These are phyloP conservation scores for Trachemys scripta DNA, from an alignment of 2,113 vertebrate genomes.

Conservation along the genomic window DNA sequence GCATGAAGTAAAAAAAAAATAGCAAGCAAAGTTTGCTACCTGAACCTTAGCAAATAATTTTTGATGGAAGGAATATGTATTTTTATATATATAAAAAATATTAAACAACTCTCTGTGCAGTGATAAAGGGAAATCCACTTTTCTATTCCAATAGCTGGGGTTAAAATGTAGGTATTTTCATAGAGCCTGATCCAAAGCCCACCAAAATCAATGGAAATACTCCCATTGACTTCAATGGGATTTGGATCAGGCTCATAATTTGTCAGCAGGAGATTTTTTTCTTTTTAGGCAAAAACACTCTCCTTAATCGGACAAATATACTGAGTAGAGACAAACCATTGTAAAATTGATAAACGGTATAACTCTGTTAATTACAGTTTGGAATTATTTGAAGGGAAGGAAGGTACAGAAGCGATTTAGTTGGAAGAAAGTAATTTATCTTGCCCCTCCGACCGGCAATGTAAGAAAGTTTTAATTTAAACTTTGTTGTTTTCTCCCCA, in stretches of 20 bases:
- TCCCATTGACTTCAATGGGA: neutral
- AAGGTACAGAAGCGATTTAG: fast-evolving
- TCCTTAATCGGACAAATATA: neutral
- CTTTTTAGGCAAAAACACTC: neutral
- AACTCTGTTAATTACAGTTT: neutral
- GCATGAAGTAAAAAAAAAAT: neutral
- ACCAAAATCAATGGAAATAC: neutral
- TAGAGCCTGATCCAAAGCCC: neutral
- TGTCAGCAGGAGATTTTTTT: neutral
- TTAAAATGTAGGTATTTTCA: neutral
- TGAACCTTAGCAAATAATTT: neutral
- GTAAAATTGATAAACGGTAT: neutral
- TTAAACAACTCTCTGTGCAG: neutral
- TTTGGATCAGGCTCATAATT: neutral
- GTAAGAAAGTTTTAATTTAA: neutral
- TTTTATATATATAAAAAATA: no score
- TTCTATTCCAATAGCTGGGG: neutral
- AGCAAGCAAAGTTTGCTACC: neutral
- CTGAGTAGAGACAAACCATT: neutral
- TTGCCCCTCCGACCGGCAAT: neutral
- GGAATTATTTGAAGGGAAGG: neutral
- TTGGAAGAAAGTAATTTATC: constrained; percentile 2
- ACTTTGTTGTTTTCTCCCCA: neutral
- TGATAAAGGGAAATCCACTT: neutral
- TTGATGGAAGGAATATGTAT: neutral